Conservation (phyloP, 64 coral and sea anemone species). For the Orbicella faveolata region DNA sequence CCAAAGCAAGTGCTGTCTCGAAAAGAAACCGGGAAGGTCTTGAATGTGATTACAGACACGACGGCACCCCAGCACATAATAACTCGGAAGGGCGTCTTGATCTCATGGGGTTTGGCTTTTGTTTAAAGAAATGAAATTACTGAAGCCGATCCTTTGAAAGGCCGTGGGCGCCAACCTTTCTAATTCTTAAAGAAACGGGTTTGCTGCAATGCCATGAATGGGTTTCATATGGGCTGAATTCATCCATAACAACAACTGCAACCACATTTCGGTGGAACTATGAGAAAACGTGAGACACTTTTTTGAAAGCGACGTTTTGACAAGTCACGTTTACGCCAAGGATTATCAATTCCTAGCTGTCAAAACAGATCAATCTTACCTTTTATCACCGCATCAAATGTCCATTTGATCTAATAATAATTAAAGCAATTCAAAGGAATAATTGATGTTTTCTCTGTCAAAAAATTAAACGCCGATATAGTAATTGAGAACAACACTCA, state of each 20-base stretch:
- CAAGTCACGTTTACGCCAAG: background rate
- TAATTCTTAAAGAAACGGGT: background rate
- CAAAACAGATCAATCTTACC: background rate
- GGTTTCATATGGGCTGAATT: background rate
- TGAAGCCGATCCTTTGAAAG: background rate
- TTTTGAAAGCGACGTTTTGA: background rate
- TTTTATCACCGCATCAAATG: background rate
- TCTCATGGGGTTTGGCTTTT: conserved; percentile 4
- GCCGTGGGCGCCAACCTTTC: background rate
- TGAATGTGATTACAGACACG: background rate
- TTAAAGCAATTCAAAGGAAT: background rate
- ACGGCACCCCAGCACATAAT: background rate
- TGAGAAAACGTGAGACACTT: background rate
- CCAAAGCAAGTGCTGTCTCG: background rate
- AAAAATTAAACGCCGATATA: background rate
- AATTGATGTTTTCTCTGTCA: background rate
- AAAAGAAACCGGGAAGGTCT: no score
- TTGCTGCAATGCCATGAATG: background rate
- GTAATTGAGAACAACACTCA: background rate
- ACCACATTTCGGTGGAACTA: background rate
- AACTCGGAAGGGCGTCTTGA: background rate
- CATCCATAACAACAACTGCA: background rate
- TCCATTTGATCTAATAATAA: background rate
- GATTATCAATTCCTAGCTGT: background rate
- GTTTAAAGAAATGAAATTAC: background rate